phyloP scores from a whole-genome alignment of 2,888 invertebrate genomes.

The Cistogaster globosa region DNA sequence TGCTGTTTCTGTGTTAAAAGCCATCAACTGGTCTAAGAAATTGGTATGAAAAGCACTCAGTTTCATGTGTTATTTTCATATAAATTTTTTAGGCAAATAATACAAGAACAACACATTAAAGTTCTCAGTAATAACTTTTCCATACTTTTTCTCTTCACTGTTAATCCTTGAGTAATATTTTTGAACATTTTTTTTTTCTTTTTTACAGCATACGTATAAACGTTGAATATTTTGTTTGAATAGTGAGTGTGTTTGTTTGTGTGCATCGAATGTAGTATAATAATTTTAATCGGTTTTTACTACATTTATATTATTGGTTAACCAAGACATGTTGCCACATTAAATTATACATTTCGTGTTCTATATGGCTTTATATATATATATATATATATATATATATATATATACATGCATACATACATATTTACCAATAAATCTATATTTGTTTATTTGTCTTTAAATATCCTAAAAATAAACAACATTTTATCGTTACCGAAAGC shows the following conservation, averaged over 20 bases:
- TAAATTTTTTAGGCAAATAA: too few relatives aligned
- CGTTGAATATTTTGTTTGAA: background rate
- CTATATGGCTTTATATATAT: background rate
- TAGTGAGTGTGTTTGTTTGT: background rate
- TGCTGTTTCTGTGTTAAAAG: too few relatives aligned
- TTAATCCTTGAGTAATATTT: background rate
- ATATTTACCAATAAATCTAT: background rate
- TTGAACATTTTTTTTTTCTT: background rate
- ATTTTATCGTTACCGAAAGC: slow-evolving; percentile 17
- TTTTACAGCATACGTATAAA: background rate
- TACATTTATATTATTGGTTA: slow-evolving; percentile 62
- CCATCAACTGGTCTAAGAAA: too few relatives aligned
- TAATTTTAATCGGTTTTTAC: slow-evolving; percentile 54
- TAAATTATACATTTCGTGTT: slow-evolving; percentile 42
- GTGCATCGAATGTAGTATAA: slow-evolving; percentile 17
- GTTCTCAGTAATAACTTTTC: too few relatives aligned
- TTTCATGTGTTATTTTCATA: too few relatives aligned
- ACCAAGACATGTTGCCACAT: slow-evolving; percentile 60
- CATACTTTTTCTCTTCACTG: slow-evolving; percentile 3
- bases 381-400: background rate
- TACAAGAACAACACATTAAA: too few relatives aligned
- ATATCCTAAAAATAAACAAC: slow-evolving; percentile 3
- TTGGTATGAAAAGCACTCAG: too few relatives aligned
- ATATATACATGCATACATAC: background rate
- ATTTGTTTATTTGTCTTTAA: background rate